These are phyloP conservation scores for Siderastrea radians DNA, from an alignment of 92 coral and sea anemone genomes.

Conservation along the genomic window DNA sequence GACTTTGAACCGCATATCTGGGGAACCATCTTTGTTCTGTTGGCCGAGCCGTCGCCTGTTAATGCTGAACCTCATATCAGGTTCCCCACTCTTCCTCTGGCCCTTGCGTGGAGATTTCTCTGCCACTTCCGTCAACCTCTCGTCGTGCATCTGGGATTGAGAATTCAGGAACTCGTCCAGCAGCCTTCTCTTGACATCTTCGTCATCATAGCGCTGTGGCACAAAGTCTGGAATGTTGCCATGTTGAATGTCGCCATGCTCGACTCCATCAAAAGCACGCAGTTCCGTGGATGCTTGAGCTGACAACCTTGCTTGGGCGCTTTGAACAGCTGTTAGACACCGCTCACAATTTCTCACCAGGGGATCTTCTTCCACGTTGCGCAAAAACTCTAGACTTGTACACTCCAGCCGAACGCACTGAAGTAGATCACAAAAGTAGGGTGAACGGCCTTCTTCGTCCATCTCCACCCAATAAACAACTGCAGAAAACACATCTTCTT, in stretches of 20 bases:
- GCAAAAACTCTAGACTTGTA: conserved; percentile 58
- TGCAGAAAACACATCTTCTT: conserved; percentile 65
- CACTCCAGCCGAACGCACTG: conserved; percentile 53
- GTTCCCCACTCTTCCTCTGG: conserved; percentile 8
- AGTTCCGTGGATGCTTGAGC: neutral
- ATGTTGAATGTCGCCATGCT: neutral
- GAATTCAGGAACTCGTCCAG: neutral
- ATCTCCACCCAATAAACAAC: conserved; percentile 65
- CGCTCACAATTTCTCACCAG: conserved; percentile 19
- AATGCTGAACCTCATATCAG: conserved; percentile 12
- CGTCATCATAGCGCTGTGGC: neutral
- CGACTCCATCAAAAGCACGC: neutral
- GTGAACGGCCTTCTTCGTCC: conserved; percentile 43
- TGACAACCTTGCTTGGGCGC: neutral
- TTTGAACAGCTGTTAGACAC: conserved; percentile 17
- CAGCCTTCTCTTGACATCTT: neutral
- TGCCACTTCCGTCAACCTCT: neutral
- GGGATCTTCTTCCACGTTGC: conserved; percentile 39
- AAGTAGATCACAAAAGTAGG: conserved; percentile 42
- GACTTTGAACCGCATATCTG: conserved; percentile 23
- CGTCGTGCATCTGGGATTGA: neutral
- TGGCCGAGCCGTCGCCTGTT: conserved; percentile 14
- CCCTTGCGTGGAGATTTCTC: neutral
- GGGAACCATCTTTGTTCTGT: conserved; percentile 15
- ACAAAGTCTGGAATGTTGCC: neutral